Conservation (phyloP, 2,888 invertebrate genomes). For the Buathra laborator region DNA sequence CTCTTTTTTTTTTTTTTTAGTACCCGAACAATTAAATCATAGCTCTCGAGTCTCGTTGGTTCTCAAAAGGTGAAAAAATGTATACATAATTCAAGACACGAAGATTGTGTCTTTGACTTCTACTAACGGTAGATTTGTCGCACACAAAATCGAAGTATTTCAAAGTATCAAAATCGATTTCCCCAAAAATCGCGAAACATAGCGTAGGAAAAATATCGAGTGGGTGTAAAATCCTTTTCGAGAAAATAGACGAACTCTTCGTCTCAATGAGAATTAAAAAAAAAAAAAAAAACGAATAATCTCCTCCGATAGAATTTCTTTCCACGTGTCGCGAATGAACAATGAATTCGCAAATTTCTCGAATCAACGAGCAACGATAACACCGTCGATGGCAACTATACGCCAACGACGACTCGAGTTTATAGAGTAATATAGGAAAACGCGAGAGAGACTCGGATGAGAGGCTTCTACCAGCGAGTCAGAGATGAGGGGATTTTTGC, state of each 20-base stretch:
- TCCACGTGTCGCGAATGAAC: background rate
- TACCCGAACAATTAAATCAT: background rate
- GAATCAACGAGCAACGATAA: constrained; percentile 49
- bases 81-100: background rate
- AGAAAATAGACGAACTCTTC: constrained; percentile 15
- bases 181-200: background rate
- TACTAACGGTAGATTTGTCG: background rate
- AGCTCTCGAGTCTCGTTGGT: background rate
- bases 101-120: background rate
- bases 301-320: constrained; percentile 2
- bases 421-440: constrained; percentile 6
- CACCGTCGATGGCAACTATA: constrained; percentile 6
- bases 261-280: background rate
- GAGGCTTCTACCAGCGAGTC: background rate
- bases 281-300: constrained; percentile 6
- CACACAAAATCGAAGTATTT: too few species aligned
- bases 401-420: background rate
- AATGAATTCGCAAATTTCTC: constrained; percentile 30
- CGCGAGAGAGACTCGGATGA: constrained; percentile 6
- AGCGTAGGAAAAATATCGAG: constrained; percentile 11
- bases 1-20: background rate
- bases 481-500: constrained; percentile 36
- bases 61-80: background rate
- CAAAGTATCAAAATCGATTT: background rate
- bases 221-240: background rate